Percentiles rank a stretch among this genome's conserved stretches.
These are phyloP conservation scores for Lithophane leautieri DNA, from an alignment of 2,888 invertebrate species.

Conservation along the genomic window DNA sequence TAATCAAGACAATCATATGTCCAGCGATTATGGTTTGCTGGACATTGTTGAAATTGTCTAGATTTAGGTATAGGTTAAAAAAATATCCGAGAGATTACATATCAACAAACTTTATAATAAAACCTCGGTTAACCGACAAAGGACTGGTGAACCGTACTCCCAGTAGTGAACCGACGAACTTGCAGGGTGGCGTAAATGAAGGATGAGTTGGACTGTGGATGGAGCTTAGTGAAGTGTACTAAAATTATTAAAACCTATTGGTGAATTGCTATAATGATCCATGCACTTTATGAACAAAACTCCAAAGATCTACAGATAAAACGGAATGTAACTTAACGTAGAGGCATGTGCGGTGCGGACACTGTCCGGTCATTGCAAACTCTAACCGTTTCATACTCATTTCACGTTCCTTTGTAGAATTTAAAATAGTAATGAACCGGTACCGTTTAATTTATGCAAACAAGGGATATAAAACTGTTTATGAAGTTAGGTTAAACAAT, in stretches of 20 bases:
- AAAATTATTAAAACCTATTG: background rate
- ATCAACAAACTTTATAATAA: background rate
- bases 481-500: background rate
- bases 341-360: background rate
- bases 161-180: too few species aligned
- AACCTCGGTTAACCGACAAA: background rate
- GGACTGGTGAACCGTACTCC: too few species aligned
- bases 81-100: background rate
- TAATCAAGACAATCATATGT: background rate
- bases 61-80: background rate
- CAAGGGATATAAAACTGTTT: background rate
- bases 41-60: background rate
- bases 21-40: background rate
- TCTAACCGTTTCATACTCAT: background rate
- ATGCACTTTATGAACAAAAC: background rate
- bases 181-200: background rate
- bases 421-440: background rate
- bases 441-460: constrained; percentile 10
- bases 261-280: background rate
- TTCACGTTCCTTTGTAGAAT: background rate
- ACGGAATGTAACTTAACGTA: background rate
- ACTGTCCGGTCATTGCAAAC: background rate
- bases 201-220: background rate
- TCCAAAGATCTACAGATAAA: too few species aligned
- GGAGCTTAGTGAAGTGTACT: background rate